These are phyloP conservation scores for Rhabdomys pumilio DNA, from an alignment of 2,797 vertebrate species.

Conservation along the genomic window DNA sequence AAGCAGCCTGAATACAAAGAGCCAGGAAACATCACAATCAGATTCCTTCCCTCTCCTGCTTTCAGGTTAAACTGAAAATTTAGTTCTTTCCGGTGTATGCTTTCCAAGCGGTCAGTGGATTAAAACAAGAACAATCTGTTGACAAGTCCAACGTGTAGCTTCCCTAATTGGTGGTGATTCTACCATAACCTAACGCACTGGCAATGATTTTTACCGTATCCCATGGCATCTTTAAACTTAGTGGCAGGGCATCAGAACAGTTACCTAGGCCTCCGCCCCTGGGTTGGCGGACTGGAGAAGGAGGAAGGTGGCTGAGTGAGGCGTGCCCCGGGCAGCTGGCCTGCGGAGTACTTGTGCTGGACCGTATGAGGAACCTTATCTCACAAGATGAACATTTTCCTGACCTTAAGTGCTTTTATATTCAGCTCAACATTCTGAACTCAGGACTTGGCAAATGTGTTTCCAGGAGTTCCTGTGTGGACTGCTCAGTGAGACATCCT, in stretches of 20 bases:
- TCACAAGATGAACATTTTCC: no score
- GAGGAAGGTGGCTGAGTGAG: constrained; percentile 84
- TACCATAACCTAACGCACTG: background rate
- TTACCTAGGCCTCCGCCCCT: background rate
- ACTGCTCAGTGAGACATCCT: constrained; percentile 65
- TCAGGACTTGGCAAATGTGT: constrained; percentile 21
- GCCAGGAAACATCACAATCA: background rate
- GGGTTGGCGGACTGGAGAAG: constrained; percentile 56
- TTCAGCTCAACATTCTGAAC: no score
- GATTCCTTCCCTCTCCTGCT: background rate
- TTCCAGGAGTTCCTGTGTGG: constrained; percentile 80
- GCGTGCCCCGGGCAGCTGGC: rapidly evolving
- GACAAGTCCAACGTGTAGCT: constrained; percentile 24
- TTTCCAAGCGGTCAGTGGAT: constrained; percentile 6
- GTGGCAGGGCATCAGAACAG: background rate
- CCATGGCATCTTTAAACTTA: background rate
- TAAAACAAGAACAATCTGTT: background rate
- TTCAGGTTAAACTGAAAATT: constrained; percentile 8
- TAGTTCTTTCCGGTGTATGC: background rate
- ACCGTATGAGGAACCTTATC: constrained; percentile 37
- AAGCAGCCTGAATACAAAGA: background rate
- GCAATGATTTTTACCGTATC: background rate
- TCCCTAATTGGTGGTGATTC: constrained; percentile 31
- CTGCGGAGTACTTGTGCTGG: constrained; percentile 1
- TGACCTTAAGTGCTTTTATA: no score